Conservation (phyloP, 2,113 vertebrate genomes). For the Cnemophilus loriae region DNA sequence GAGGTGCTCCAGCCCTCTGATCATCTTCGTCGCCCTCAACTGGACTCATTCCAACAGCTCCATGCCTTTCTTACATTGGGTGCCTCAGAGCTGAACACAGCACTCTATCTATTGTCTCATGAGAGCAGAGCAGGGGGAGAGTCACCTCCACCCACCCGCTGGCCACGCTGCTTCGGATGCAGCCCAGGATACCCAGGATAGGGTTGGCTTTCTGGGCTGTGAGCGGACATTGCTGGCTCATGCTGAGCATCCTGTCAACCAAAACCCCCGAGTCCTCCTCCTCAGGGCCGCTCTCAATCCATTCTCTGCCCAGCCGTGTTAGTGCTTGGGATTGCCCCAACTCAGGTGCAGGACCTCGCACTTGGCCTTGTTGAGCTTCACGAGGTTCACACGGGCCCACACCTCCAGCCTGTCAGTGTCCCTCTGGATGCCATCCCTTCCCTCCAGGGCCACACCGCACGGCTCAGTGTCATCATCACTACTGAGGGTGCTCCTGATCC, state of each 20-base stretch:
- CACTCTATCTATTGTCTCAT: background rate
- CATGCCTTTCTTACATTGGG: fast-evolving
- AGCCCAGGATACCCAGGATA: background rate
- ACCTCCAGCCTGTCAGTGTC: background rate
- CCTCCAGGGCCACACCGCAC: background rate
- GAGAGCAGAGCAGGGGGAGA: background rate
- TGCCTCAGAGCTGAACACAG: background rate
- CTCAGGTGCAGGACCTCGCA: background rate
- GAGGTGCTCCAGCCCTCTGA: background rate
- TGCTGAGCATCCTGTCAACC: background rate
- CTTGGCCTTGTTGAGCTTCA: background rate
- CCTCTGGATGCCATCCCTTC: background rate
- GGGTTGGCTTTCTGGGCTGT: background rate
- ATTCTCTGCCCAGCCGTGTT: background rate
- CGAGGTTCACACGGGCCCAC: background rate
- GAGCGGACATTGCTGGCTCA: background rate
- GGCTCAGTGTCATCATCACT: background rate
- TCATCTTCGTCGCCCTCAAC: background rate
- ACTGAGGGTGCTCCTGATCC: background rate
- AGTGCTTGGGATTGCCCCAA: background rate
- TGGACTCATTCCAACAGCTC: background rate
- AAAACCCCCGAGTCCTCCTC: background rate
- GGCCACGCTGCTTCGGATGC: background rate
- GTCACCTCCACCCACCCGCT: background rate
- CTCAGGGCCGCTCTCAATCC: background rate